A percentile compares a stretch with the other conserved stretches of the same genome.
Evolutionary conservation across 2,113 vertebrate genomes (phyloP).

Genomic region (Hemicordylus capensis): DNA sequence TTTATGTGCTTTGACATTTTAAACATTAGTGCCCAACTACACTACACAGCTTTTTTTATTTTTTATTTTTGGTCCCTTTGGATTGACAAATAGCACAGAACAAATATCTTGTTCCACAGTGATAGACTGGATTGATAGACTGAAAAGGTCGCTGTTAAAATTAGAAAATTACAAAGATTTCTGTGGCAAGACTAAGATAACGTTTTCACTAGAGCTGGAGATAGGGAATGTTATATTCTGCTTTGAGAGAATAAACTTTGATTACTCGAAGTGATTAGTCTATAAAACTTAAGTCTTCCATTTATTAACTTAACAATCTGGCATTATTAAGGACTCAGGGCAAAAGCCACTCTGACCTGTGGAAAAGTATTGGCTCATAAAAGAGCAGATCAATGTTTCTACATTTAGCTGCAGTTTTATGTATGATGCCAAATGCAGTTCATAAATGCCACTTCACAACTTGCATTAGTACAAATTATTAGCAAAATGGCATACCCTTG

Average conservation of each 20-base stretch:
- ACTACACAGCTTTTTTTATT: neutral
- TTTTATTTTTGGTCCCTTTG: no score
- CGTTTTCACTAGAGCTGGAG: neutral
- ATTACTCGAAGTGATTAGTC: slow-evolving; percentile 50
- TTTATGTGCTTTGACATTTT: neutral
- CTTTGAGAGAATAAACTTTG: slow-evolving; percentile 31
- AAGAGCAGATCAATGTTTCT: slow-evolving; percentile 58
- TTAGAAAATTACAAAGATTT: slow-evolving; percentile 20
- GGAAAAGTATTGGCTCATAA: slow-evolving; percentile 50
- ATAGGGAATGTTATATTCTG: slow-evolving; percentile 35
- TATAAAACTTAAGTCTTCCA: slow-evolving; percentile 56
- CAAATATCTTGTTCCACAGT: neutral
- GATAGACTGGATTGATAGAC: neutral
- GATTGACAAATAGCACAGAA: neutral
- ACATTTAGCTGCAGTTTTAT: slow-evolving; percentile 62
- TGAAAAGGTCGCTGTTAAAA: neutral
- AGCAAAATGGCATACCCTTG: slow-evolving; percentile 52
- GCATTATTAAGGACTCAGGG: slow-evolving; percentile 40
- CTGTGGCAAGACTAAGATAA: slow-evolving; percentile 17
- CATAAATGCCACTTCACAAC: slow-evolving; percentile 69
- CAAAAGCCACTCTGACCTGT: slow-evolving; percentile 42
- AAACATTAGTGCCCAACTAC: neutral
- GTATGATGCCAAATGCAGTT: slow-evolving; percentile 61
- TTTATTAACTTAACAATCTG: slow-evolving; percentile 63
- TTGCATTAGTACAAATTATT: slow-evolving; percentile 66